Percentiles rank a stretch among this genome's conserved stretches.
Evolutionary conservation across 2,113 vertebrate genomes (phyloP).

Genomic region (Fulica atra): DNA sequence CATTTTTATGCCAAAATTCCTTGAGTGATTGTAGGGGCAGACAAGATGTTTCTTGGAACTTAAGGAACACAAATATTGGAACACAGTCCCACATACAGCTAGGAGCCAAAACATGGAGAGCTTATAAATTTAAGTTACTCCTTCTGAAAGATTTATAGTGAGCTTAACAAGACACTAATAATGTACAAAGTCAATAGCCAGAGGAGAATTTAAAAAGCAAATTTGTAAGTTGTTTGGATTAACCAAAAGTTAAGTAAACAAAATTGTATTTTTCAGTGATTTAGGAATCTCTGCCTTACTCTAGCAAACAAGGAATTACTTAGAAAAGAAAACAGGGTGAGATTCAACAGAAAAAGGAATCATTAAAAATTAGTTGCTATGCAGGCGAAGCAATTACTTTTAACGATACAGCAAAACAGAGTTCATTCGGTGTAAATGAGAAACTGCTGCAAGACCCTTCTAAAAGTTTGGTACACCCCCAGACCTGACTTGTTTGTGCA

Average conservation of each 20-base stretch:
- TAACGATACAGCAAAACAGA: neutral
- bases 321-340: neutral
- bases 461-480: neutral
- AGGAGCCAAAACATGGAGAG: neutral
- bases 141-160: conserved; percentile 4
- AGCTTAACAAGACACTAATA: neutral
- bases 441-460: neutral
- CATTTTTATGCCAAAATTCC: neutral
- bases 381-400: neutral
- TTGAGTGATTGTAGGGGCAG: conserved; percentile 12
- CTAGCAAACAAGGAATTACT: neutral
- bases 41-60: conserved; percentile 56
- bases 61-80: conserved; percentile 30
- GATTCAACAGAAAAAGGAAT: neutral
- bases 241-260: neutral
- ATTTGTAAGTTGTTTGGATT: neutral
- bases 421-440: neutral
- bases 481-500: neutral
- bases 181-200: neutral
- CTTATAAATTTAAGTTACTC: neutral
- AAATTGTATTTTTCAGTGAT: neutral
- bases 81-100: neutral
- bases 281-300: neutral
- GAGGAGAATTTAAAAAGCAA: neutral
- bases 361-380: neutral